These are phyloP conservation scores for Tetrao urogallus DNA, from an alignment of 2,113 vertebrate genomes.

Conservation along the genomic window DNA sequence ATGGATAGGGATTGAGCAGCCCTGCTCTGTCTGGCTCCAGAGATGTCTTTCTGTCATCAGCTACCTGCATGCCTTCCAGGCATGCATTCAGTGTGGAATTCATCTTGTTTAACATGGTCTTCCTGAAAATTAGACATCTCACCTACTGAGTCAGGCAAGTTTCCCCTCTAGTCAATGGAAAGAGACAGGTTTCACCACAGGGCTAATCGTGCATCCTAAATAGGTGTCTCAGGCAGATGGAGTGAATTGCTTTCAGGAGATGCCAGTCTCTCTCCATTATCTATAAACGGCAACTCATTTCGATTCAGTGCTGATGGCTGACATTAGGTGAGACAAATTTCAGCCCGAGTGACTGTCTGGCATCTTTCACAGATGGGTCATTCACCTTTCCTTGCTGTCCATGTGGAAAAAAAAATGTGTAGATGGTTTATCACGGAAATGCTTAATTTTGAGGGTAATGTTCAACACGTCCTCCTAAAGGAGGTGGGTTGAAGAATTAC, in stretches of 20 bases:
- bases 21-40: background rate
- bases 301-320: background rate
- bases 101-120: conserved; percentile 45
- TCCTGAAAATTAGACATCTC: conserved; percentile 32
- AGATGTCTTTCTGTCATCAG: background rate
- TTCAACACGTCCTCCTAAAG: background rate
- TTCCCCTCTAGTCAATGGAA: conserved; percentile 32
- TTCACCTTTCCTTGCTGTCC: background rate
- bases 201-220: conserved; percentile 29
- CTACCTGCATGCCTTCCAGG: conserved; percentile 48
- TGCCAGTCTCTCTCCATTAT: conserved; percentile 59
- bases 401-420: background rate
- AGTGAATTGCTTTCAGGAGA: conserved; percentile 52
- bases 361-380: background rate
- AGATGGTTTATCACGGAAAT: background rate
- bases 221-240: conserved; percentile 57
- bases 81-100: background rate
- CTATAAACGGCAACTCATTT: conserved; percentile 35
- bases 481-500: background rate
- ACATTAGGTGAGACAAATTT: conserved; percentile 37
- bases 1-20: background rate
- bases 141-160: conserved; percentile 4
- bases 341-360: conserved; percentile 9
- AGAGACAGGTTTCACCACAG: conserved; percentile 48
- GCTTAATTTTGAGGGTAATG: background rate